Evolutionary conservation across 2,113 vertebrate genomes (phyloP).

Genomic region (Cebidichthys violaceus): DNA sequence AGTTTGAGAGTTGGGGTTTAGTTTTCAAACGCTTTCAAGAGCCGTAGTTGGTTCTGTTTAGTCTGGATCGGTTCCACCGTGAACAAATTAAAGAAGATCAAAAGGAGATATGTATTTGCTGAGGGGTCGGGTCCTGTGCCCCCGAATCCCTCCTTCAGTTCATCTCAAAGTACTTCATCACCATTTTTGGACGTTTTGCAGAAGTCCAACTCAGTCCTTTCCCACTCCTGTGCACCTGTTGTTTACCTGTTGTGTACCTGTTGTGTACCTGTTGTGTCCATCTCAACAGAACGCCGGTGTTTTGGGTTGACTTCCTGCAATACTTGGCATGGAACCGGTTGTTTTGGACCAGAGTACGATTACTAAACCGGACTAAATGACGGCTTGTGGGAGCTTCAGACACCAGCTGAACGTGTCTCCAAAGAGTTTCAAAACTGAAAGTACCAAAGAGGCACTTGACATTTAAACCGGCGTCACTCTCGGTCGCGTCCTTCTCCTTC

Average conservation of each 20-base stretch:
- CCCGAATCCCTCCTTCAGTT: not conserved
- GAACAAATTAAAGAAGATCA: no score
- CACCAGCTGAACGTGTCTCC: not conserved
- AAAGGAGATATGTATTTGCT: not conserved
- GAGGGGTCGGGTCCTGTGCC: not conserved
- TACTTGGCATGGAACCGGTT: no score
- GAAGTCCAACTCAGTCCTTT: not conserved
- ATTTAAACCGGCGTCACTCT: not conserved
- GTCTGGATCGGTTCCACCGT: no score
- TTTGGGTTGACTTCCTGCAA: not conserved
- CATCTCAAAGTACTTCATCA: not conserved
- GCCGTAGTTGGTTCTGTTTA: not conserved
- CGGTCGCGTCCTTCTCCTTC: no score
- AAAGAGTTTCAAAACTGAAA: not conserved
- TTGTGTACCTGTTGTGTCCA: not conserved
- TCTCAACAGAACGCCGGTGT: not conserved
- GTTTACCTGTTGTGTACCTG: not conserved
- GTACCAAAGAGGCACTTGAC: not conserved
- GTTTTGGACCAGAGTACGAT: not conserved
- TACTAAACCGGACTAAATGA: not conserved
- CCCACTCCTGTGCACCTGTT: not conserved
- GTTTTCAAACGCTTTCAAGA: not conserved
- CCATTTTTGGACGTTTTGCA: not conserved
- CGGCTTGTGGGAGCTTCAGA: no score
- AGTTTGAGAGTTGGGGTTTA: not conserved